Evolutionary conservation across 2,797 vertebrate genomes (phyloP).

Genomic region (Acipenser oxyrinchus): DNA sequence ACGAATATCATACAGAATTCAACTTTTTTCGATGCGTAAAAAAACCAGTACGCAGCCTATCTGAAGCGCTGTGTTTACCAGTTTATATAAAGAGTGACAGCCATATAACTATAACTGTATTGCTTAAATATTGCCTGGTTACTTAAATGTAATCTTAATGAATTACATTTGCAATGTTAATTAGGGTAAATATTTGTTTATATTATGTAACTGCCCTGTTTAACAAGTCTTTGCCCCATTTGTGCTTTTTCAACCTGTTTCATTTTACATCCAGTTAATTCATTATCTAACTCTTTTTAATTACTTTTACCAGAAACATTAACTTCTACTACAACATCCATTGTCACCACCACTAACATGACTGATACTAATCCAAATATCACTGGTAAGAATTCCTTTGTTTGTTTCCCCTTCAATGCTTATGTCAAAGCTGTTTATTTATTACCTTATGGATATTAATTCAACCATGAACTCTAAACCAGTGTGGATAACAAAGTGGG

Average conservation of each 20-base stretch:
- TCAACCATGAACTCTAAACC: not conserved
- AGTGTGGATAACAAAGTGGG: no score
- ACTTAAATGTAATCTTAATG: no score
- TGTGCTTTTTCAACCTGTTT: conserved; percentile 18
- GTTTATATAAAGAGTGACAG: no score
- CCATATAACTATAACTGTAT: no score
- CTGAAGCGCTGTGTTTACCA: no score
- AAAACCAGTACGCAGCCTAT: no score
- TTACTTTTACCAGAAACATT: conserved; percentile 74
- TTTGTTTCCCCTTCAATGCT: conserved; percentile 37
- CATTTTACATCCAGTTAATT: conserved; percentile 20
- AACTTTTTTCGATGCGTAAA: no score
- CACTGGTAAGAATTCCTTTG: conserved; percentile 66
- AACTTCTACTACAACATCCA: conserved; percentile 67
- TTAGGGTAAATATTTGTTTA: not conserved
- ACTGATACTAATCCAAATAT: conserved; percentile 71
- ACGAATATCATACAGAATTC: no score
- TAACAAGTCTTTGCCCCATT: conserved; percentile 11
- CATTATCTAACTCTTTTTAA: conserved; percentile 53
- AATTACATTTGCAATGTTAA: conserved; percentile 12
- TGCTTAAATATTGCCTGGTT: no score
- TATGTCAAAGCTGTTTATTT: not conserved
- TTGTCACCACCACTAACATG: conserved; percentile 75
- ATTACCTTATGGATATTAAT: conserved; percentile 1
- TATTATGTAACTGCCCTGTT: not conserved